phyloP scores from a whole-genome alignment of 2,797 vertebrate species.

The Astyanax mexicanus region DNA sequence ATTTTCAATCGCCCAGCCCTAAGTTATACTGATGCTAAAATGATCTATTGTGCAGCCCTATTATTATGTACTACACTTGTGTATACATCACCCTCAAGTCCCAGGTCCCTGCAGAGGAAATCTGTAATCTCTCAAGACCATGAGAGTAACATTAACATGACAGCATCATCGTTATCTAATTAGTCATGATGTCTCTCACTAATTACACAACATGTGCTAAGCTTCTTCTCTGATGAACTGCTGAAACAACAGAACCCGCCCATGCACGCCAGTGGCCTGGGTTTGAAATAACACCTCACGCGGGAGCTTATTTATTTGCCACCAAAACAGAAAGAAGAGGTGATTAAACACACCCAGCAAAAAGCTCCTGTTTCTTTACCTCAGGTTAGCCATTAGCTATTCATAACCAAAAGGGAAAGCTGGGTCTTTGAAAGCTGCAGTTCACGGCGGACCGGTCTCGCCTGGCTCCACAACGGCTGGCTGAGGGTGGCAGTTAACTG shows the following conservation, averaged over 20 bases:
- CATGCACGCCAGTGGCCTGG: neutral
- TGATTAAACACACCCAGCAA: slow-evolving; percentile 23
- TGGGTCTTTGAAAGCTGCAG: slow-evolving; percentile 3
- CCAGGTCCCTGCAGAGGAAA: slow-evolving; percentile 48
- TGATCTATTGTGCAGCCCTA: no score
- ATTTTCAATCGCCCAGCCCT: no score
- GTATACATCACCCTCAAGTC: neutral
- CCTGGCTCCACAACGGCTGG: neutral
- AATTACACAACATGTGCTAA: slow-evolving; percentile 51
- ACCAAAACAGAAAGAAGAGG: neutral
- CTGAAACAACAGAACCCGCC: neutral
- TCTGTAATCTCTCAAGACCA: slow-evolving; percentile 59
- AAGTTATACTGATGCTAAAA: no score
- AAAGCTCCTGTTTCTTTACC: slow-evolving; percentile 27
- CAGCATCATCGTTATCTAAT: slow-evolving; percentile 68
- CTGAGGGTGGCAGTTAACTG: slow-evolving; percentile 21
- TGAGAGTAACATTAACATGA: slow-evolving; percentile 60
- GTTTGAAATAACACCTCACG: neutral
- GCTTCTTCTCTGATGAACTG: neutral
- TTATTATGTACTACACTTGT: slow-evolving; percentile 10
- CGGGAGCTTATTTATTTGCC: neutral
- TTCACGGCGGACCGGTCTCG: slow-evolving; percentile 8
- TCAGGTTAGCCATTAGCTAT: slow-evolving; percentile 32
- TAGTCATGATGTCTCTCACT: slow-evolving; percentile 65
- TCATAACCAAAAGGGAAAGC: slow-evolving; percentile 35